Percentiles rank a stretch among this genome's conserved stretches.
Evolutionary conservation across 2,888 invertebrate genomes (phyloP).

Genomic region (Adelphocoris suturalis): DNA sequence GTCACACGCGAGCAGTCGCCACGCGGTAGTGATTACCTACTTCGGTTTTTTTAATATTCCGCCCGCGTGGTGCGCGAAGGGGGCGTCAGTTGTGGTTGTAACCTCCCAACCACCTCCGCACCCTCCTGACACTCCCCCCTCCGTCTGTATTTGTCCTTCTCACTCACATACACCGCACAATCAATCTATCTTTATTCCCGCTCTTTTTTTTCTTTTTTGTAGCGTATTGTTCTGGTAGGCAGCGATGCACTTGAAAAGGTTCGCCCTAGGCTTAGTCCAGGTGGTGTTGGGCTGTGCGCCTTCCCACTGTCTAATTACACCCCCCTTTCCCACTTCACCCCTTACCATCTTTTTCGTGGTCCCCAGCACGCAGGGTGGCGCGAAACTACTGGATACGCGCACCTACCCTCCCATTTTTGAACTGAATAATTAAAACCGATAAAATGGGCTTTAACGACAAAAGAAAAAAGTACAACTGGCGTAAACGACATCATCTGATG

Average conservation of each 20-base stretch:
- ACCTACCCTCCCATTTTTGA: no score
- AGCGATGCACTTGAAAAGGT: background rate
- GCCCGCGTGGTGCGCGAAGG: background rate
- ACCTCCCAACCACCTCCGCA: background rate
- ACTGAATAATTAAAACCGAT: no score
- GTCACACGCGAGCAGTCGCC: background rate
- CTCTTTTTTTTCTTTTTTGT: conserved; percentile 2
- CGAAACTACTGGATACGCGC: background rate
- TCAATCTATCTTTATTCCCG: background rate
- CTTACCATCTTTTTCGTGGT: background rate
- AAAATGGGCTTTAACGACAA: no score
- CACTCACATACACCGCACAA: background rate
- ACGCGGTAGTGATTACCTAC: conserved; percentile 11
- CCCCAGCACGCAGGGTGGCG: background rate
- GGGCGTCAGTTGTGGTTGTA: conserved; percentile 26
- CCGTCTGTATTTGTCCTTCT: no score
- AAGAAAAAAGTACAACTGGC: no score
- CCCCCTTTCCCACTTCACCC: background rate
- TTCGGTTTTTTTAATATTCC: conserved; percentile 3
- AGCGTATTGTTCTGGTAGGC: background rate
- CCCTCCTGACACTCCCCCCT: background rate
- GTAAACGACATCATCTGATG: no score
- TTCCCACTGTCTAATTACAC: background rate
- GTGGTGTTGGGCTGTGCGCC: background rate
- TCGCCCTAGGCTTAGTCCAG: background rate